A percentile compares a stretch with the other conserved stretches of the same genome.
Evolutionary conservation across 2,113 vertebrate species (phyloP).

Genomic region (Pterocles burchelli): DNA sequence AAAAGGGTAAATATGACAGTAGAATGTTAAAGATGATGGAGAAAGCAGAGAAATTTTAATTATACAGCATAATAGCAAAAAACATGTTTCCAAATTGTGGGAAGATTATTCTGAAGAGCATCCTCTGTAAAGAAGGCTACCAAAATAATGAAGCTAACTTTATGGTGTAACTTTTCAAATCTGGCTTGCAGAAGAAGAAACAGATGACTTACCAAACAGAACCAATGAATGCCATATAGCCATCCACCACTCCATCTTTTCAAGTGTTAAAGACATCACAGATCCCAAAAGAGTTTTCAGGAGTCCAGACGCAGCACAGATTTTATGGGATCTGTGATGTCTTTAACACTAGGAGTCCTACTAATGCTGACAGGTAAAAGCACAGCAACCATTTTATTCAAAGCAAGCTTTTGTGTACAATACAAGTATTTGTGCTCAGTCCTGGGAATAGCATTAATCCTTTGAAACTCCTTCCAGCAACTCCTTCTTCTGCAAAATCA

Average conservation of each 20-base stretch:
- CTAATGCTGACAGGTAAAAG: neutral
- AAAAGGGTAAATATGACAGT: neutral
- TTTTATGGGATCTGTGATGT: neutral
- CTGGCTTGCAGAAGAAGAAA: neutral
- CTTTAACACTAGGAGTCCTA: neutral
- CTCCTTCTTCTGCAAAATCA: neutral
- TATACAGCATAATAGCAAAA: neutral
- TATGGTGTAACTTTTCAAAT: neutral
- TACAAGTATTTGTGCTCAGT: neutral
- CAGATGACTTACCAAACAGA: neutral
- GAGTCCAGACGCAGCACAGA: neutral
- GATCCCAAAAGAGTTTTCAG: too few relatives aligned
- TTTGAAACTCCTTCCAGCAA: neutral
- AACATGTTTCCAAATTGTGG: neutral
- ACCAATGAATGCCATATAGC: neutral
- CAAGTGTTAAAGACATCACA: too few relatives aligned
- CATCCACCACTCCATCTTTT: neutral
- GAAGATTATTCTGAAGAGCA: neutral
- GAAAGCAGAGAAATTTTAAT: neutral
- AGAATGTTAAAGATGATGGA: neutral
- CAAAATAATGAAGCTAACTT: neutral
- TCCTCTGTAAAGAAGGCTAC: neutral
- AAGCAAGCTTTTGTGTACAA: neutral
- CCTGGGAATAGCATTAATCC: neutral
- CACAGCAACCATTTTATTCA: neutral